A percentile compares a stretch with the other conserved stretches of the same genome.
Evolutionary conservation across 2,797 vertebrate genomes (phyloP).

Genomic region (Amazona ochrocephala): DNA sequence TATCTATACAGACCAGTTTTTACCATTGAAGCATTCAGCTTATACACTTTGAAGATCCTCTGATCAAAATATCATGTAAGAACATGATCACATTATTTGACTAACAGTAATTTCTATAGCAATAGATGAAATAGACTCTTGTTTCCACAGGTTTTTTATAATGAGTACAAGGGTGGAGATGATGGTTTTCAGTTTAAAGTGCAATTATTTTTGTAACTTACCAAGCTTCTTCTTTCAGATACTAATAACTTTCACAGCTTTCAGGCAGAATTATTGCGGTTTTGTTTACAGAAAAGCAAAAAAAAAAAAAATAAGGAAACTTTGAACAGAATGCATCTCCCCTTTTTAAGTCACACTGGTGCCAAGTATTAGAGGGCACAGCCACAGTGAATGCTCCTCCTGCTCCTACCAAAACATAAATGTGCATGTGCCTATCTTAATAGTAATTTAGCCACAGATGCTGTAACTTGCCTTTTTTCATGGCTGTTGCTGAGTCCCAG

Average conservation of each 20-base stretch:
- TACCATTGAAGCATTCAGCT: neutral
- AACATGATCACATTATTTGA: neutral
- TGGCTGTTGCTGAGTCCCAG: neutral
- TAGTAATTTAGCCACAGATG: neutral
- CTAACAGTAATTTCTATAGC: slow-evolving; percentile 16
- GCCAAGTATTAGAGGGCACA: neutral
- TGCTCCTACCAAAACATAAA: slow-evolving; percentile 3
- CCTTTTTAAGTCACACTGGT: neutral
- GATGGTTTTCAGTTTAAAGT: neutral
- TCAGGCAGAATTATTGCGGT: neutral
- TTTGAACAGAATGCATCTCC: slow-evolving; percentile 2
- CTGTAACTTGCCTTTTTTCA: neutral
- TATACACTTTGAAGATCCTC: neutral
- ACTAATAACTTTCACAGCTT: neutral
- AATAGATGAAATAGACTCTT: neutral
- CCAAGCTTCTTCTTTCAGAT: neutral
- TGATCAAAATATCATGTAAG: slow-evolving; percentile 38
- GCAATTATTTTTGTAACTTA: neutral
- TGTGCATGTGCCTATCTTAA: neutral
- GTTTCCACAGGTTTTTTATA: neutral
- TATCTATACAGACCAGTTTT: neutral
- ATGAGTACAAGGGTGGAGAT: neutral
- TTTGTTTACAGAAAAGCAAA: neutral
- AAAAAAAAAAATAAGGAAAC: neutral
- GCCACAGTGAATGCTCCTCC: neutral